phyloP scores from a whole-genome alignment of 2,797 vertebrate species.

The Pangasius macronema region DNA sequence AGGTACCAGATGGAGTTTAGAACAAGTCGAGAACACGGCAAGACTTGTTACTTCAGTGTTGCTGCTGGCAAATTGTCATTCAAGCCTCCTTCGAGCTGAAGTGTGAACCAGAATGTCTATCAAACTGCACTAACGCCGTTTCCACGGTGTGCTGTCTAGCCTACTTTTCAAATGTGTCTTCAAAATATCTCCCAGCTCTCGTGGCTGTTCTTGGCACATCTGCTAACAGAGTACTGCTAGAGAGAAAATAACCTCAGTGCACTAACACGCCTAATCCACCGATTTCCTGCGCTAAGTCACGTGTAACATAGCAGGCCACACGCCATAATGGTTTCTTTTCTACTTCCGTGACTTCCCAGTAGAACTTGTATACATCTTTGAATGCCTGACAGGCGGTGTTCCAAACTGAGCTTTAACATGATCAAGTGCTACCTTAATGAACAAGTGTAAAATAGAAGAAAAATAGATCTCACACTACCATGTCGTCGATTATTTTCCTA shows the following conservation, averaged over 20 bases:
- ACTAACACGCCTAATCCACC: background rate
- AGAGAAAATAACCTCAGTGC: background rate
- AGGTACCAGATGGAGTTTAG: constrained; percentile 11
- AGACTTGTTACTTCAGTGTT: background rate
- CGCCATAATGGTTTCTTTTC: background rate
- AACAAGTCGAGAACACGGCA: background rate
- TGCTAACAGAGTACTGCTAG: background rate
- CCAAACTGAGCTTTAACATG: background rate
- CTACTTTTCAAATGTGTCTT: background rate
- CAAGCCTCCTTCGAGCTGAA: background rate
- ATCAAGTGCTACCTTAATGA: background rate
- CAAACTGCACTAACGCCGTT: background rate
- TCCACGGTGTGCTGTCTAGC: background rate
- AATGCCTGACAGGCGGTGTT: background rate
- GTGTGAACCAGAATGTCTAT: constrained; percentile 11
- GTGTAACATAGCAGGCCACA: background rate
- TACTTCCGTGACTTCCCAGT: background rate
- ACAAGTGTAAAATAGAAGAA: background rate
- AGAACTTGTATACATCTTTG: background rate
- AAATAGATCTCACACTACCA: background rate
- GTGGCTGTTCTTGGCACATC: background rate
- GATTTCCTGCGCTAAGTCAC: background rate
- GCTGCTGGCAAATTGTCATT: constrained; percentile 11
- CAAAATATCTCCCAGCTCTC: background rate
- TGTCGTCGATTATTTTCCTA: background rate